Evolutionary conservation across 1,140 invertebrate species (phyloP), one percentile per base, ranked within the genome.

Genomic region (Caenorhabditis remanei): DNA sequence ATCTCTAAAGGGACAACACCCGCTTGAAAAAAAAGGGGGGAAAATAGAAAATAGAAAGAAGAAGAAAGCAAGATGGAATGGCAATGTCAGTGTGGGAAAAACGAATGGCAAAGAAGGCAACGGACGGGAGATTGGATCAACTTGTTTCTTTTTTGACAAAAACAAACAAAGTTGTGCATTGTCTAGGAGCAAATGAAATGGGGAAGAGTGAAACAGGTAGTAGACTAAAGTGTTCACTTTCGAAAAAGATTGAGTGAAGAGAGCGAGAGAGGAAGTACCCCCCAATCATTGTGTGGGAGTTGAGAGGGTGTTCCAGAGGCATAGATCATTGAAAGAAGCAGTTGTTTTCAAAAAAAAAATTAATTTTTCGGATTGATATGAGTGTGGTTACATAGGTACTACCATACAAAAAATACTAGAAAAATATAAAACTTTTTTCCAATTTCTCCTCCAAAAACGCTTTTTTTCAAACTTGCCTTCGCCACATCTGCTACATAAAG

Each of bases 121-220:
- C 21, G 61, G 56, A 53, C 16, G 50, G 56, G 71, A 79, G 43
- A 79, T 79, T 79, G 71, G 71, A 79, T 79, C 71, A 79, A 79
- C 71, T 79, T 79, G 71, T 79, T 79, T 79, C 71, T 79, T 79
- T 79, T 79, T 79, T 32, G 46, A 50, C 71, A 50, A 79, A 53
- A 79, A 79, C 46, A 79, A 79, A 79, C 71, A 79, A 79, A 79
- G 53, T 48, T 53, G n/a, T 24, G 71, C 21, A 79, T n/a, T 63
- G 61, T 63, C 61, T 63, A 21, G 61, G 61, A 63, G 61, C 61
- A 63, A 32, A 14, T 58, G 61, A 32, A 8, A 32, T 53, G 50
- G 50, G 11, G 50, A 11, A 21, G 21, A 58, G 16, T 46, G 67
- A 46, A 46, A 50, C 11, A 43, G 40, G 46, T 46, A 79, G 46